A percentile compares a stretch with the other conserved stretches of the same genome.
These are phyloP conservation scores for Oscheius sp. DNA, from an alignment of 2,888 invertebrate genomes.

Conservation along the genomic window DNA sequence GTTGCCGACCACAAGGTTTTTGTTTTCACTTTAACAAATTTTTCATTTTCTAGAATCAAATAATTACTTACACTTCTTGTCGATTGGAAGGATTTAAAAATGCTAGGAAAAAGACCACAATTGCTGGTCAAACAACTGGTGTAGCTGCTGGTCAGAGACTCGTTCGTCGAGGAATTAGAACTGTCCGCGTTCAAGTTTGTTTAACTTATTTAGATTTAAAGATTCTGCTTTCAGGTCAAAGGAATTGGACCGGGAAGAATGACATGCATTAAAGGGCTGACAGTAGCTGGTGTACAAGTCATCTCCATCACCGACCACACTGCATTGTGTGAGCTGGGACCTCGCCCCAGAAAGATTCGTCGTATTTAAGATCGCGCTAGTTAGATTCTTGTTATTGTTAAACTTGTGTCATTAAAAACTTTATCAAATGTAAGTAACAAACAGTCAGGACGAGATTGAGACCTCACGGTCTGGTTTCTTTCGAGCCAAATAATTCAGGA, in stretches of 20 bases:
- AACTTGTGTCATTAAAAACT: neutral
- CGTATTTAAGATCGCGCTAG: conserved; percentile 78
- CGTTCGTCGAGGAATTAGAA: conserved; percentile 72
- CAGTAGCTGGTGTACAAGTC: conserved; percentile 89
- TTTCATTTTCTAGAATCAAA: conserved; percentile 42
- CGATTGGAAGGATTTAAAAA: conserved; percentile 95
- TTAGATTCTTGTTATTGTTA: conserved; percentile 15
- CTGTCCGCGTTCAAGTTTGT: conserved; percentile 67
- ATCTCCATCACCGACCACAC: conserved; percentile 93
- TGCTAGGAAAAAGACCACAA: conserved; percentile 92
- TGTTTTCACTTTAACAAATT: neutral
- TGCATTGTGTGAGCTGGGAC: conserved; percentile 82
- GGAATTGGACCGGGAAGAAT: conserved; percentile 76
- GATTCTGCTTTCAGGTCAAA: conserved; percentile 56
- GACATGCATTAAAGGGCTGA: conserved; percentile 91
- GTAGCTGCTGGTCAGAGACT: conserved; percentile 80
- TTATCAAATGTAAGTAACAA: neutral
- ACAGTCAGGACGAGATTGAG: conserved; percentile 4
- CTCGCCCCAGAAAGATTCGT: conserved; percentile 86
- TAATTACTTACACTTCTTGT: conserved; percentile 70
- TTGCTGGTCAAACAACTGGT: conserved; percentile 90
- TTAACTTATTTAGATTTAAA: neutral
- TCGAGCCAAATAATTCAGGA: conserved; percentile 30
- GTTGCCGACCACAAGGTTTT: conserved; percentile 80
- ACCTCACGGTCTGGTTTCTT: conserved; percentile 30